These are phyloP conservation scores for Calvadosia cruxmelitensis DNA, from an alignment of 30 jellyfish, hydroid and myxozoan species.

Conservation along the genomic window DNA sequence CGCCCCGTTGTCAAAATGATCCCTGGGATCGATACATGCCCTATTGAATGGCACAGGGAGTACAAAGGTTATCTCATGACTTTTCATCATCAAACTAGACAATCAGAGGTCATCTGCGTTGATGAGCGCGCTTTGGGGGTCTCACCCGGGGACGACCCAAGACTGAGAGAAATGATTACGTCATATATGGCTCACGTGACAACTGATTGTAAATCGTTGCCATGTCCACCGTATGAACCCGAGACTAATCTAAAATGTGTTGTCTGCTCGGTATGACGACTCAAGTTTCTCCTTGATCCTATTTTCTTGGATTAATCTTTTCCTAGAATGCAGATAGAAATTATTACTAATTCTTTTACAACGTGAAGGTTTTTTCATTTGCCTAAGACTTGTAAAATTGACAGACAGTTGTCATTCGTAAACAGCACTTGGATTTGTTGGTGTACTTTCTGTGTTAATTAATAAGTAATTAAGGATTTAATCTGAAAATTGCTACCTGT, in stretches of 20 bases:
- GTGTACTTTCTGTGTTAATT: too few species aligned
- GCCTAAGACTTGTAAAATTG: too few species aligned
- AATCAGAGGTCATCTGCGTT: constrained; percentile 25
- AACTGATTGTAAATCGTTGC: constrained; percentile 23
- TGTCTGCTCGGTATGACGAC: neutral
- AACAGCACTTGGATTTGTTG: too few species aligned
- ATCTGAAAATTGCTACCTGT: too few species aligned
- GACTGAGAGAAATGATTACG: constrained; percentile 11
- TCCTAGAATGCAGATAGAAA: too few species aligned
- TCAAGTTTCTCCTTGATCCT: too few species aligned
- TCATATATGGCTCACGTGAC: constrained; percentile 18
- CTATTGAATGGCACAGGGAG: constrained; percentile 13
- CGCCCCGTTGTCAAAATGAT: constrained; percentile 10
- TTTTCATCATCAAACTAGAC: constrained; percentile 22
- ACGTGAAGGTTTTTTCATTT: too few species aligned
- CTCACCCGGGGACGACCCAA: constrained; percentile 24
- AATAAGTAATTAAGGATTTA: too few species aligned
- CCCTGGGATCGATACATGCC: constrained; percentile 16
- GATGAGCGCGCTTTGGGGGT: constrained; percentile 34
- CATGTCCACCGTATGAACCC: constrained; percentile 22
- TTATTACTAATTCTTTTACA: too few species aligned
- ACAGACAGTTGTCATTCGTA: too few species aligned
- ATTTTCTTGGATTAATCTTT: too few species aligned
- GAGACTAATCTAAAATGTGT: neutral
- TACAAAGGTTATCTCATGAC: constrained; percentile 29